These are phyloP conservation scores for Sebastes iracundus DNA, from an alignment of 2,797 vertebrate species.

Conservation along the genomic window DNA sequence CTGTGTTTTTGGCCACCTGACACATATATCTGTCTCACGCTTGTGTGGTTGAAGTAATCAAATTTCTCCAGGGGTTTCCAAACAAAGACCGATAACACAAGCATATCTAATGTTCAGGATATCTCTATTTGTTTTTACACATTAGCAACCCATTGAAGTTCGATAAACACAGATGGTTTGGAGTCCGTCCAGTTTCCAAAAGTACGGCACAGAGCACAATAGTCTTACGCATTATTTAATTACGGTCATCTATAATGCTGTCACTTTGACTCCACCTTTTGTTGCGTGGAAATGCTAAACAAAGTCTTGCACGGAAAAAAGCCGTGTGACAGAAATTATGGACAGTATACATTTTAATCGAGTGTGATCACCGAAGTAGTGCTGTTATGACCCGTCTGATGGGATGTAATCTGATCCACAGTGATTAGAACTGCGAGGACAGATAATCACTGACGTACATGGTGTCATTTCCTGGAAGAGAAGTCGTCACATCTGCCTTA, in stretches of 20 bases:
- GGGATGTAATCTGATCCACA: slow-evolving; percentile 35
- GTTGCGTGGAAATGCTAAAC: slow-evolving; percentile 27
- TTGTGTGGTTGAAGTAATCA: slow-evolving; percentile 60
- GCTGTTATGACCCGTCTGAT: slow-evolving; percentile 19
- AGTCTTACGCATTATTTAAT: slow-evolving; percentile 66
- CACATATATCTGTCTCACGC: slow-evolving; percentile 45
- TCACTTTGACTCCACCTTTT: slow-evolving; percentile 67
- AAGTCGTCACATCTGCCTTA: slow-evolving; percentile 64
- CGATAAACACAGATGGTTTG: slow-evolving; percentile 78
- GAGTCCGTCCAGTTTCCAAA: slow-evolving; percentile 74
- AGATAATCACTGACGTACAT: slow-evolving; percentile 44
- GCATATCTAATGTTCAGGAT: slow-evolving; percentile 64
- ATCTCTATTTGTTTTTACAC: slow-evolving; percentile 76
- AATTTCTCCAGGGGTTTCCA: slow-evolving; percentile 53
- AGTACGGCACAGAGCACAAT: slow-evolving; percentile 69
- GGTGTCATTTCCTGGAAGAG: slow-evolving; percentile 45
- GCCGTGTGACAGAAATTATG: slow-evolving; percentile 28
- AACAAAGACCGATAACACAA: slow-evolving; percentile 60
- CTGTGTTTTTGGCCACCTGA: slow-evolving; percentile 48
- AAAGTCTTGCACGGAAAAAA: slow-evolving; percentile 41
- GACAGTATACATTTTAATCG: slow-evolving; percentile 26
- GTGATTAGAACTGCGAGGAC: slow-evolving; percentile 29
- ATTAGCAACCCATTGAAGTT: slow-evolving; percentile 67
- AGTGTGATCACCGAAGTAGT: slow-evolving; percentile 11
- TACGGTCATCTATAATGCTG: slow-evolving; percentile 73